Base-by-base conservation (phyloP, 2,888 invertebrate genomes). In the Amiota communis region DNA sequence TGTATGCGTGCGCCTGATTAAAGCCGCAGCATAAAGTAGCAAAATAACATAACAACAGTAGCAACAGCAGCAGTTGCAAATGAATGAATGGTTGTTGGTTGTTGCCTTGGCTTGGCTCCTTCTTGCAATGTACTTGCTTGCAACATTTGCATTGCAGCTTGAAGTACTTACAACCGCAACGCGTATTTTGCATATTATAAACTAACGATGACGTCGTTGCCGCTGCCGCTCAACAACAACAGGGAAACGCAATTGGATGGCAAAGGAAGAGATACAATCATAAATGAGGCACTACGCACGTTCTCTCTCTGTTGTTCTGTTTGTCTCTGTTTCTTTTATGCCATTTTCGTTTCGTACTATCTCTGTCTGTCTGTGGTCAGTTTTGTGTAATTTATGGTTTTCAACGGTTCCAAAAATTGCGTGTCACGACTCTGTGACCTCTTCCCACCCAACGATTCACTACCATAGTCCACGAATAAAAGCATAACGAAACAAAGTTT, bases 381-480 rank as follows among this genome's bases (percentile, higher is more conserved):
- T 79, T 83, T 78, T 78, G 78, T 84, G 78, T 77, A 82, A 85
- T 84, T 83, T 83, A 85, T 83, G 83, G 80, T 76, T 78, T 78
- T 82, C 75, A 73, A 81, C 78, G 74, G 36, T 36, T 36, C 74
- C 78, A 74, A 67, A 70, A 72, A 72, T 74, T 74, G 64, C 76
- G 63, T 64, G 67, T 15, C 73, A 53, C 71, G 23, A 65, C 69
- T 23, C 67, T 57, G 72, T n/a, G 47, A 36, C 61, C 36, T 36
- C 36, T 36, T 6, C 3, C 36, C 36, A 36, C 3, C 36, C 36
- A 36, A 36, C 4, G 4, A 36, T 36, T 36, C 36, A 36, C 36
- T 6, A 2, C 36, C 36, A 36, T 36, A 6, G 4, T 36, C 36
- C 36, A 36, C 36, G 36, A 36, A 36, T 36, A 36, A 36, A 36